Evolutionary conservation across 2,113 vertebrate genomes (phyloP).

Genomic region (Passer montanus): DNA sequence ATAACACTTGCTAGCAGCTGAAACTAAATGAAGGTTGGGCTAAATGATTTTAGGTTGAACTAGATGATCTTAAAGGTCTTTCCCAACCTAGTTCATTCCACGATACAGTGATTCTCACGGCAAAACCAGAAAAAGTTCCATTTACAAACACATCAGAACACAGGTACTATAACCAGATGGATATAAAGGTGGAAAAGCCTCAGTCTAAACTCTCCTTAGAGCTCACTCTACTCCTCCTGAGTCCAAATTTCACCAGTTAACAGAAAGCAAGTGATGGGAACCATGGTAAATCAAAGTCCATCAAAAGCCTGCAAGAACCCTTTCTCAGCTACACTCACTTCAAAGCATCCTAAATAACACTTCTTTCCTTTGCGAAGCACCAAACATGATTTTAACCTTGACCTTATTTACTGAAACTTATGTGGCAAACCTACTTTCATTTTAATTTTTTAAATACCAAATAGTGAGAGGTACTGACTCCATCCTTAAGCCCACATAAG

Average conservation of each 20-base stretch:
- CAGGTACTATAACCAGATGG: background rate
- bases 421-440: background rate
- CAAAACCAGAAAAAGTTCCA: background rate
- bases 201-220: background rate
- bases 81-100: no score
- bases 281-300: background rate
- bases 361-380: background rate
- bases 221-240: background rate
- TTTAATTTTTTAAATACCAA: background rate
- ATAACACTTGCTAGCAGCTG: background rate
- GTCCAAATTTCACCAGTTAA: background rate
- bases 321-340: background rate
- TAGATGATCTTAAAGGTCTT: background rate
- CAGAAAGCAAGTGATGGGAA: background rate
- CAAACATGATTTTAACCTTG: background rate
- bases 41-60: background rate
- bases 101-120: background rate
- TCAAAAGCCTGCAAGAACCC: background rate
- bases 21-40: background rate
- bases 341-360: background rate
- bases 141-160: background rate
- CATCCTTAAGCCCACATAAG: background rate
- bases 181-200: background rate
- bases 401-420: background rate
- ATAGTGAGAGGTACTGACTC: fast-evolving